Evolutionary conservation across 2,888 invertebrate genomes (phyloP).

Genomic region (Lamproptera curius): DNA sequence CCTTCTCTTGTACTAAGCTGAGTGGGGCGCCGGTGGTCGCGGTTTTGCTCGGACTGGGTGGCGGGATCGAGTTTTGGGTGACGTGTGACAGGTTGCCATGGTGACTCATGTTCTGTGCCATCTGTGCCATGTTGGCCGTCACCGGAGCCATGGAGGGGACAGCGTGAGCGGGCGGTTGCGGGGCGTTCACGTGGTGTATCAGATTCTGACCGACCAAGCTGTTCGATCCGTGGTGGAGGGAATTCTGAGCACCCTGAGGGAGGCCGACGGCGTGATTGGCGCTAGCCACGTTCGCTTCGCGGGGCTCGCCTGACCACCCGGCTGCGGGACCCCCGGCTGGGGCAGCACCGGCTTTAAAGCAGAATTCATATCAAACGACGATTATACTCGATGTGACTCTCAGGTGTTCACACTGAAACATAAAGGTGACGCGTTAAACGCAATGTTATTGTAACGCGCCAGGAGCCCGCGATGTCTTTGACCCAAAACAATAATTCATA

Average conservation of each 20-base stretch:
- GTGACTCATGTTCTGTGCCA: conserved; percentile 75
- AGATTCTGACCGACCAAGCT: conserved; percentile 63
- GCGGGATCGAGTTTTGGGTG: conserved; percentile 58
- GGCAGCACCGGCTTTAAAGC: conserved; percentile 79
- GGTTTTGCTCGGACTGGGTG: conserved; percentile 53
- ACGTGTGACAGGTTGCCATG: conserved; percentile 70
- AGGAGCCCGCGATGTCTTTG: conserved; percentile 64
- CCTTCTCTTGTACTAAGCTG: conserved; percentile 67
- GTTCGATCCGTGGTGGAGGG: conserved; percentile 50
- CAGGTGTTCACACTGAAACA: conserved; percentile 49
- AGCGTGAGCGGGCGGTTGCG: conserved; percentile 54
- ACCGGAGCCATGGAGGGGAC: conserved; percentile 71
- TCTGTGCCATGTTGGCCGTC: conserved; percentile 72
- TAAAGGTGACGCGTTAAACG: conserved; percentile 51
- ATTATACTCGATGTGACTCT: conserved; percentile 29
- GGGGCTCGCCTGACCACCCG: conserved; percentile 64
- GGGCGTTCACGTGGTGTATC: conserved; percentile 51
- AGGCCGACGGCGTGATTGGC: conserved; percentile 62
- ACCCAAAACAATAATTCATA: conserved; percentile 73
- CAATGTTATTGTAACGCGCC: conserved; percentile 51
- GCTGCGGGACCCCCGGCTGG: conserved; percentile 67
- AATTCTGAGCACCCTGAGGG: conserved; percentile 65
- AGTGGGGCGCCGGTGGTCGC: conserved; percentile 59
- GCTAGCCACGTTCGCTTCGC: conserved; percentile 66
- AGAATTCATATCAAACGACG: conserved; percentile 76